Base-by-base conservation (phyloP, 2,113 vertebrate species). In the Silurus asotus region DNA sequence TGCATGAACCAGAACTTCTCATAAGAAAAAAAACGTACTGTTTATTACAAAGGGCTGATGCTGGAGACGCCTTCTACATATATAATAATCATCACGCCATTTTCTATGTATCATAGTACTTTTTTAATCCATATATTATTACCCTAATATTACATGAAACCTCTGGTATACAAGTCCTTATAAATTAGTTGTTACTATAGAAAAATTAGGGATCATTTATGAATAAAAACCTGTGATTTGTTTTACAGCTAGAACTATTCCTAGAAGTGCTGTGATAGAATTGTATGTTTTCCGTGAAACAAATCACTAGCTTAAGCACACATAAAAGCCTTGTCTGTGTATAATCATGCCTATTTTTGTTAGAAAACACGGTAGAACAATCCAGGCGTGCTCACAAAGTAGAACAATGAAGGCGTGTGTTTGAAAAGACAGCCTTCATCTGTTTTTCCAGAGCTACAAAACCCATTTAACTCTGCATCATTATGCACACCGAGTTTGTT, bases 381-480 rank as follows among this genome's bases (percentile, higher is more conserved):
- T 69, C 56, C 65, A 83, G 19, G 81, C 11, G 3, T 58, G 19
- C 49, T 55, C 49, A 10, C 37, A 17, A 0, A 2, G 9, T 28
- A 82, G 49, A 56, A 23, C 17, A 70, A 70, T 69, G 58, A 51
- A 83, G 19, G 81, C 11, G 3, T 58, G 61, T 19, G n/a, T 55
- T 56, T 56, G 51, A 79, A 58, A 67, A 49, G 7, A 55, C 59
- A 58, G 51, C 2, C 49, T 65, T 13, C n/a, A 11, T 75, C 37
- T 59, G 11, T 86, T 86, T 70, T 59, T 58, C 77, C 65, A 25
- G n/a, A 51, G 28, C 25, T 61, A 48, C 23, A 19, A 15, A 51
- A 77, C 72, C 72, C n/a, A 77, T 76, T 62, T 76, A 58, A 84
- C 83, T 76, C 45, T 53, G 20, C 53, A 83, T 48, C 65, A 83